A percentile compares a stretch with the other conserved stretches of the same genome.
Evolutionary conservation across 2,113 vertebrate species (phyloP).

Genomic region (Rhea americana): DNA sequence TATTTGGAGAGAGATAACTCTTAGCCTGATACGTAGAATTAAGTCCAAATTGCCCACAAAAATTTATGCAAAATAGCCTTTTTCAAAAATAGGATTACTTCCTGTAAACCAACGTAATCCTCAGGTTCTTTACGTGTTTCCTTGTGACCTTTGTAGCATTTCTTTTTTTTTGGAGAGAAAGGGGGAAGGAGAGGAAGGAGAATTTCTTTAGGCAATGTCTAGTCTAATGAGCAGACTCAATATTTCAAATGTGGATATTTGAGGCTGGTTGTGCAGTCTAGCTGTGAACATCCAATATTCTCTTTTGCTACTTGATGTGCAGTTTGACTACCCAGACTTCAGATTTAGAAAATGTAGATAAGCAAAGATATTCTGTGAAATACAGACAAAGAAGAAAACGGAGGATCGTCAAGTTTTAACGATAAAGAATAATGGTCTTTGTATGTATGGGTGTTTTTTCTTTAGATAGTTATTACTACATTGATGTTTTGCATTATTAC

Average conservation of each 20-base stretch:
- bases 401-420: not conserved
- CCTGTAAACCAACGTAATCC: not conserved
- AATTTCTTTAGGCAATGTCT: not conserved
- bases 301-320: not conserved
- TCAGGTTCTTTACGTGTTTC: not conserved
- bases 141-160: not conserved
- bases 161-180: not conserved
- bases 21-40: not conserved
- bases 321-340: not conserved
- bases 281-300: not conserved
- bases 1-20: not conserved
- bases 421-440: rapidly evolving
- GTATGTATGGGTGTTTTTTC: not conserved
- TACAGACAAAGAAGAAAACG: not conserved
- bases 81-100: not conserved
- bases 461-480: not conserved
- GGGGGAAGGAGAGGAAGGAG: too few relatives aligned
- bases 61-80: not conserved
- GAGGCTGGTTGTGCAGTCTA: not conserved
- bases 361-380: not conserved
- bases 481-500: not conserved
- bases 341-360: not conserved
- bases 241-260: not conserved
- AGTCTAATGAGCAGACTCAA: not conserved
- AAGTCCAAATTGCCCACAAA: not conserved